Conservation (phyloP, 2,888 invertebrate genomes). For the Seladonia tumulorum region DNA sequence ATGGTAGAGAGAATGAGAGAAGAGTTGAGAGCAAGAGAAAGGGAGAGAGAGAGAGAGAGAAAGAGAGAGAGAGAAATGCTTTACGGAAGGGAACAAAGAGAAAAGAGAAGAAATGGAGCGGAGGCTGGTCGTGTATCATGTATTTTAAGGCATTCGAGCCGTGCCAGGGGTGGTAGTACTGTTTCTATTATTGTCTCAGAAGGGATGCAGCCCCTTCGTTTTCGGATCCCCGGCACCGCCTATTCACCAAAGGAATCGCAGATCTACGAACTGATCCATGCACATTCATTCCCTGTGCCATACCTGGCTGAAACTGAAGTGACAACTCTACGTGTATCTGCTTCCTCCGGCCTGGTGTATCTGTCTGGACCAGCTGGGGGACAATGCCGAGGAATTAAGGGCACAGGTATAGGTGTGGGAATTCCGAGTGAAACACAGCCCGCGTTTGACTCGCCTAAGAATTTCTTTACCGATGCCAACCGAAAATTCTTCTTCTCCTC, state of each 20-base stretch:
- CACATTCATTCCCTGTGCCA: conserved; percentile 43
- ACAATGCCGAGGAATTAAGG: conserved; percentile 77
- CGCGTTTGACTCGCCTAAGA: conserved; percentile 52
- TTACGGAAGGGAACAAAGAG: conserved; percentile 30
- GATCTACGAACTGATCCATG: conserved; percentile 56
- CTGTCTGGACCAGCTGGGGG: conserved; percentile 69
- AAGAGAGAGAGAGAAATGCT: conserved; percentile 17
- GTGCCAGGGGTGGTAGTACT: conserved; percentile 76
- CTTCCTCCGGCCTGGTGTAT: conserved; percentile 54
- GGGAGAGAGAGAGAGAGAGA: neutral
- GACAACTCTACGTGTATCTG: conserved; percentile 60
- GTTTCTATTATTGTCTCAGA: conserved; percentile 84
- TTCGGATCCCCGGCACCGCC: conserved; percentile 27
- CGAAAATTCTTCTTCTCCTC: conserved; percentile 17
- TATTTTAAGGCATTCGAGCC: conserved; percentile 78
- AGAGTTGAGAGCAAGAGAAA: neutral
- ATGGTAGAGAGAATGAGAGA: neutral
- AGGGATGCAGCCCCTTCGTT: conserved; percentile 67
- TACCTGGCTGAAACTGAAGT: conserved; percentile 49
- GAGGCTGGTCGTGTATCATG: conserved; percentile 69
- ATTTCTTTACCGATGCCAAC: conserved; percentile 65
- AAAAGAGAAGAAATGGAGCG: conserved; percentile 39
- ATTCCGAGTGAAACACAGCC: conserved; percentile 63
- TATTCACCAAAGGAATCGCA: conserved; percentile 46
- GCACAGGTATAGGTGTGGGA: conserved; percentile 70